Evolutionary conservation across 2,888 invertebrate genomes (phyloP), one percentile per base, ranked within the genome.

Genomic region (Caenorhabditis plicata): DNA sequence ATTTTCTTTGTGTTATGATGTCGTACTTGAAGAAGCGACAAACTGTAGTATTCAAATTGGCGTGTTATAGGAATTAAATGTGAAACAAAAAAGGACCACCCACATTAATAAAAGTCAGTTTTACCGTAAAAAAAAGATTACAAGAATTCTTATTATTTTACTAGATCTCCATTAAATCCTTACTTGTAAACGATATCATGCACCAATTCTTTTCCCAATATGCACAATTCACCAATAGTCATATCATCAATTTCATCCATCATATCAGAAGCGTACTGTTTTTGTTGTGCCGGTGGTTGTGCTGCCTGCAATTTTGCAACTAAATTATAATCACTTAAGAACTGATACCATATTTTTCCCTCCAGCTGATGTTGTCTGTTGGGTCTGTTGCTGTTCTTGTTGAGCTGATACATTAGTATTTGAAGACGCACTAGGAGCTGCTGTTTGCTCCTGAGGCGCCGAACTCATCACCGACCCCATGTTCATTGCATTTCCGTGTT

Each of bases 121-220:
- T n/a, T n/a, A n/a, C n/a, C n/a, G n/a, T n/a, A n/a, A n/a, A n/a
- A n/a, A n/a, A n/a, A n/a, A n/a, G n/a, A n/a, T n/a, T n/a, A n/a
- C n/a, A n/a, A n/a, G n/a, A n/a, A n/a, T n/a, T n/a, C n/a, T n/a
- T n/a, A n/a, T n/a, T n/a, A n/a, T n/a, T n/a, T n/a, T n/a, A n/a
- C n/a, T n/a, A n/a, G n/a, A n/a, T n/a, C n/a, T n/a, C n/a, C n/a
- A n/a, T n/a, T n/a, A n/a, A n/a, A n/a, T n/a, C n/a, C n/a, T n/a
- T n/a, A n/a, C n/a, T n/a, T n/a, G n/a, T n/a, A n/a, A n/a, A n/a
- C n/a, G n/a, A n/a, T n/a, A n/a, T 71, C 71, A 11, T 42, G 36
- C 9, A 65, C 65, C 13, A 71, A 39, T 20, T 71, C 71, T 23
- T 55, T 44, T 17, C 64, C 71, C 9, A 68, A 49, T 9, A 36